Base-by-base conservation (phyloP, 2,113 vertebrate genomes). In the Mobula birostris region DNA sequence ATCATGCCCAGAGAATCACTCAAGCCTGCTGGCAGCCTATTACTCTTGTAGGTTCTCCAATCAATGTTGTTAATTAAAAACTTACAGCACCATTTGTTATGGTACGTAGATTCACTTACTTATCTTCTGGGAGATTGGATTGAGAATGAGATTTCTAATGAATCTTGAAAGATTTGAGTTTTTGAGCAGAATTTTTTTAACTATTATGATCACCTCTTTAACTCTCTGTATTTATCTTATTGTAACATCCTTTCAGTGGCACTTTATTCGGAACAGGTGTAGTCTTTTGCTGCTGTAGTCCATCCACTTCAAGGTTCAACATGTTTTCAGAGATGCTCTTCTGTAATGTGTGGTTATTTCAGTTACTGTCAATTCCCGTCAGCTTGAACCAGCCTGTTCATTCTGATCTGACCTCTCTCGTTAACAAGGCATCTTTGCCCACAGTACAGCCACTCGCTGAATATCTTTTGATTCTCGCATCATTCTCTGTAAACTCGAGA, bases 1-100 rank as follows among this genome's bases (percentile, higher is more conserved):
- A 66, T 24, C 11, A 88, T 70, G 68, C 36, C 68, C 70, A 56
- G 36, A 7, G 91, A 74, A 27, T 74, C 21, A 56, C 9, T 74
- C 32, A 40, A 15, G 3, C 40, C 70, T 24, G 11, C 4, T 93
- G 91, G 91, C 91, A 90, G 61, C n/a, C 40, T 7, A 74, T 74
- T 72, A 0, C 21, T 90, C 91, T 56, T 76, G 68, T 74, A 93
- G 70, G 4, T 93, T 93, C 91, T 93, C 32, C 91, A 74, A 93
- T 93, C 91, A 93, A 93, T 93, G 91, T 74, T 40, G 91, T 93
- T 93, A 93, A 93, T 93, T 93, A 93, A 93, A 82, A 74, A 21
- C 36, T 56, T 56, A 93, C 91, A 93, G 91, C 19, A 27, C 68
- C 91, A 93, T 93, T 93, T 93, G 68, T 93, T 93, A 76, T 15